Base-by-base conservation (phyloP, 2,797 vertebrate genomes). In the Pampus argenteus region DNA sequence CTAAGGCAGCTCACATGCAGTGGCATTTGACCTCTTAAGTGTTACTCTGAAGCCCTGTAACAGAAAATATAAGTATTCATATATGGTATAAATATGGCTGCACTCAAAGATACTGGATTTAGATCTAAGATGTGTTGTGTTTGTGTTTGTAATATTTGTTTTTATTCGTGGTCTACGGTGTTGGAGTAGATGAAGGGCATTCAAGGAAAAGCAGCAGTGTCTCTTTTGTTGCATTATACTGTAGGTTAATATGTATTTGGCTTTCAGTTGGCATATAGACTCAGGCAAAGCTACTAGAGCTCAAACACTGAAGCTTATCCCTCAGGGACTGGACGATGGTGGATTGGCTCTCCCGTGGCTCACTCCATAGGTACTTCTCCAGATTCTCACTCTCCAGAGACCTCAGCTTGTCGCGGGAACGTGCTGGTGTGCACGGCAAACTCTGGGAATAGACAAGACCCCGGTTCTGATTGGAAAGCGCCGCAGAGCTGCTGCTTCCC, bases 221-320 rank as follows among this genome's bases (percentile, higher is more conserved):
- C 84, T 78, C 28, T 76, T 71, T 77, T 64, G 51, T 74, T 79
- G 71, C 67, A 75, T 62, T 77, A 61, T 40, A 60, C 49, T 76
- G 76, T 66, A 20, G 57, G 26, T 77, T 66, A 22, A 55, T 13
- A 28, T 67, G 75, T 78, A 71, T 90, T 90, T 82, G 81, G 78
- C 62, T 81, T 87, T 62, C 60, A 36, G 71, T 77, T 28, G 20
- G 52, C 56, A 13, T 15, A 6, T 3, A 50, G 67, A 47, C 44
- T 96, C 89, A 99, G 82, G 96, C 96, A 67, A 99, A 99, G 85
- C 98, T 99, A 82, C 97, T 99, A 51, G 98, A 99, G 81, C 98
- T 98, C 75, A 99, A 95, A 96, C 98, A 99, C 69, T 98, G 98
- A 82, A 99, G 97, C 89, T 99, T 99, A 72, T 98, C 98, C 81